Base-by-base conservation (phyloP, 2,888 invertebrate genomes). In the Diogma glabrata region DNA sequence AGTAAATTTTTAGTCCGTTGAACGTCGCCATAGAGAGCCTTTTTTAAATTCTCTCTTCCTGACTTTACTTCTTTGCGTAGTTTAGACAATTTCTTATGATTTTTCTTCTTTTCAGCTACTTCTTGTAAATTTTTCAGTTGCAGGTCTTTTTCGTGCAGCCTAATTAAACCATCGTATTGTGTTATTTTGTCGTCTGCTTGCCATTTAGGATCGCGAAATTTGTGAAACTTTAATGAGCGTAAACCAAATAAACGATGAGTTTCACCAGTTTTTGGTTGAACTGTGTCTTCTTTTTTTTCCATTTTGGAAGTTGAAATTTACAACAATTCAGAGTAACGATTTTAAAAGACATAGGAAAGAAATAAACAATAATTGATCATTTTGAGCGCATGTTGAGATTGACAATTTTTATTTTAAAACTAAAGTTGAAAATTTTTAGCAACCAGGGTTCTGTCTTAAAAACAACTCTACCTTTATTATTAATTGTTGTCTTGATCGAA, bases 161-260 rank as follows among this genome's bases (percentile, higher is more conserved):
- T 30, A 22, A 28, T 47, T 16, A 53, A 14, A 2, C 28, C 17
- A 4, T 48, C 47, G 26, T 53, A 69, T 56, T 69, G 63, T 16
- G 63, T 61, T 4, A 61, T 64, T 49, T 66, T 47, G 2, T 63
- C 60, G 20, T 55, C 60, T 16, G 64, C 62, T 0, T 65, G 62
- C 70, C 70, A 70, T 10, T 61, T 60, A 2, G 64, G 57, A 50
- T 67, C 67, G 12, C 63, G 56, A 58, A 70, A 61, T 55, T 64
- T 59, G 51, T 70, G 69, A 48, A 64, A 62, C 3, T 63, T 61
- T 23, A 67, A 61, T 57, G 52, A 65, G 22, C 61, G 59, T 26
- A 60, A 55, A 9, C 69, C 69, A 23, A 70, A 67, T 12, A 70
- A 59, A 3, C 66, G 67, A 60, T 70, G 70, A 38, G 60, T 59